Evolutionary conservation across 2,113 vertebrate species (phyloP), one percentile per base, ranked within the genome.

Genomic region (Anoplopoma fimbria): DNA sequence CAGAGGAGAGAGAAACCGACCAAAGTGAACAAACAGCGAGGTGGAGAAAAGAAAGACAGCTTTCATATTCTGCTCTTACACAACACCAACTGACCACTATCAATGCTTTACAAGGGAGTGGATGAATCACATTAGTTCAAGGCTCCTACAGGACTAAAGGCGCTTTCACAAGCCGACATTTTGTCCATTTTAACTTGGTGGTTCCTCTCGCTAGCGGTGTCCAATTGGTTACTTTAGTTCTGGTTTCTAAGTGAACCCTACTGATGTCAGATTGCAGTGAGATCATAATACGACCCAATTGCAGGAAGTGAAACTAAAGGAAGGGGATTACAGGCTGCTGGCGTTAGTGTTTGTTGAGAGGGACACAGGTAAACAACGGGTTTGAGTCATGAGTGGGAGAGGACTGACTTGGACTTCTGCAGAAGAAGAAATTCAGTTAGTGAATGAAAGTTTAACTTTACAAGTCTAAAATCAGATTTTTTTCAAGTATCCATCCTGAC

Each of bases 41-140:
- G 70, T 68, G 84, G 49, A 80, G 81, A 77, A 85, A 78, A 80
- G 79, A 89, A 84, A 85, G 70, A 84, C 49, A 42, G 55, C 77
- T 83, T 75, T 82, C 65, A 65, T 61, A 19, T 58, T 58, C 69
- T 3, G 76, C 36, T 51, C 25, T 34, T 72, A 29, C 63, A 55
- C 33, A 49, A 74, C 72, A 42, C 61, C 33, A n/a, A 38, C 81
- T 61, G 31, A 87, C 47, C 70, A 65, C 68, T 81, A 45, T 63
- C 62, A 2, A 40, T 4, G 38, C 14, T 42, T 42, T 61, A 83
- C 77, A 84, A 73, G 58, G 23, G 55, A 34, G 38, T 65, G 25
- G 3, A 75, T 45, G 33, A 81, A 75, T n/a, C 40, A 31, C 40
- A 47, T 67, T 19, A 9, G n/a, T 9, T 17, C 36, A 27, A 17